Percentiles rank a stretch among this genome's conserved stretches.
Evolutionary conservation across 2,113 vertebrate species (phyloP).

Genomic region (Xiphophorus couchianus): DNA sequence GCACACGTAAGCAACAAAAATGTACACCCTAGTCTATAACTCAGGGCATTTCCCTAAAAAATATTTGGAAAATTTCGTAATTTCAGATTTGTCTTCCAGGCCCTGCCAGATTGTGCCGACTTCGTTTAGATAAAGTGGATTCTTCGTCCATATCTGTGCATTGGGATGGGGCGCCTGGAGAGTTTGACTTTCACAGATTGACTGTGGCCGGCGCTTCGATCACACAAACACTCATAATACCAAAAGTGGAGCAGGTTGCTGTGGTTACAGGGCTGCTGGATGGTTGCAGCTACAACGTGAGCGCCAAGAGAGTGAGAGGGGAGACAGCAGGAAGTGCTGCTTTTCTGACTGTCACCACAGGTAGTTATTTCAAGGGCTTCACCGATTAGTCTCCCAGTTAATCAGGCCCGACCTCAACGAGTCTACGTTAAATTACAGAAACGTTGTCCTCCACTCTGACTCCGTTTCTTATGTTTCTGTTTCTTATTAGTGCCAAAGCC

Average conservation of each 20-base stretch:
- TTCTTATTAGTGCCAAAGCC: constrained; percentile 77
- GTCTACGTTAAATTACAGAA: constrained; percentile 10
- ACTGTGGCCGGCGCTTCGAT: constrained; percentile 77
- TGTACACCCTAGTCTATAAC: background rate
- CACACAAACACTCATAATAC: constrained; percentile 66
- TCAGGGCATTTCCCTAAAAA: background rate
- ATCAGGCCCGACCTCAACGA: background rate
- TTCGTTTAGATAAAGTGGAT: constrained; percentile 76
- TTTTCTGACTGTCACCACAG: constrained; percentile 77
- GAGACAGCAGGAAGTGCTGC: constrained; percentile 68
- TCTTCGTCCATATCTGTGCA: constrained; percentile 78
- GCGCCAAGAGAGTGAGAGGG: constrained; percentile 78
- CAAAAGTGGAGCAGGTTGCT: constrained; percentile 62
- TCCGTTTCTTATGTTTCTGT: constrained; percentile 20
- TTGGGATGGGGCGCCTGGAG: constrained; percentile 80
- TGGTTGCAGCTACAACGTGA: constrained; percentile 84
- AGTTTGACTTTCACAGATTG: constrained; percentile 85
- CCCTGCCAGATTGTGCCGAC: constrained; percentile 80
- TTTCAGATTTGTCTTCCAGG: constrained; percentile 62
- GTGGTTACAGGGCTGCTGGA: constrained; percentile 75
- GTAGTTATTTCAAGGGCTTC: constrained; percentile 55
- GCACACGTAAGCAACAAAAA: constrained; percentile 80
- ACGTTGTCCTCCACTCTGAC: constrained; percentile 23
- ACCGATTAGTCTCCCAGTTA: background rate
- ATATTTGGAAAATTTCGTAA: background rate